Conservation (phyloP, 2,888 invertebrate genomes). For the Limnephilus rhombicus region DNA sequence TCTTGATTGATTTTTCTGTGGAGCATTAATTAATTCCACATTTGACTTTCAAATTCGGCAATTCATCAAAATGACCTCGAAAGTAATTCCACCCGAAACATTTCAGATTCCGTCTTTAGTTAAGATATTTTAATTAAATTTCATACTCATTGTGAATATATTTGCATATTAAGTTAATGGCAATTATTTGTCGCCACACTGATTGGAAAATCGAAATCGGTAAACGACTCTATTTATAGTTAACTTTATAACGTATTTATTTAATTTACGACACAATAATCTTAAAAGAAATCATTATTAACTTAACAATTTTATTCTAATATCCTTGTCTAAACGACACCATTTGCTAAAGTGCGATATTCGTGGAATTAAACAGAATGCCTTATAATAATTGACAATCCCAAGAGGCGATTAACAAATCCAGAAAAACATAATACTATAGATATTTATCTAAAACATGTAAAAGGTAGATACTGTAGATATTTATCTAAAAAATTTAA, state of each 20-base stretch:
- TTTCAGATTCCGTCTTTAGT: slow-evolving; percentile 34
- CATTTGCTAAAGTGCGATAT: background rate
- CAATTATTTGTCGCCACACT: slow-evolving; percentile 13
- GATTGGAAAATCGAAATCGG: slow-evolving; percentile 11
- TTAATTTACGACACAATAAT: background rate
- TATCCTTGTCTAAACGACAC: background rate
- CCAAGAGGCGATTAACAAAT: no score
- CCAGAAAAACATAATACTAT: no score
- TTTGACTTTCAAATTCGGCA: slow-evolving; percentile 65
- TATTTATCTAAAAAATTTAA: no score
- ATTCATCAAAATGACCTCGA: slow-evolving; percentile 25
- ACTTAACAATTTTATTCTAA: background rate
- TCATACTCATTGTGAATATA: slow-evolving; percentile 48
- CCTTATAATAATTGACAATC: no score
- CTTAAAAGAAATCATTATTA: background rate
- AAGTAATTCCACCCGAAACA: slow-evolving; percentile 26
- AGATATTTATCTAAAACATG: no score
- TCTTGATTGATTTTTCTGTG: slow-evolving; percentile 61
- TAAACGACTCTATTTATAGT: background rate
- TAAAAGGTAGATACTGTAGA: no score
- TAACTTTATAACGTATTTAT: background rate
- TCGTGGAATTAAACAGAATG: no score
- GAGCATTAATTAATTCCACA: slow-evolving; percentile 61
- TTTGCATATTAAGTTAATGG: slow-evolving; percentile 45
- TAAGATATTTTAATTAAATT: slow-evolving; percentile 54